Percentiles rank a stretch among this genome's conserved stretches.
Evolutionary conservation across 37 sponge, comb jelly and placozoan genomes (phyloP).

Genomic region (Oscarella lobularis): DNA sequence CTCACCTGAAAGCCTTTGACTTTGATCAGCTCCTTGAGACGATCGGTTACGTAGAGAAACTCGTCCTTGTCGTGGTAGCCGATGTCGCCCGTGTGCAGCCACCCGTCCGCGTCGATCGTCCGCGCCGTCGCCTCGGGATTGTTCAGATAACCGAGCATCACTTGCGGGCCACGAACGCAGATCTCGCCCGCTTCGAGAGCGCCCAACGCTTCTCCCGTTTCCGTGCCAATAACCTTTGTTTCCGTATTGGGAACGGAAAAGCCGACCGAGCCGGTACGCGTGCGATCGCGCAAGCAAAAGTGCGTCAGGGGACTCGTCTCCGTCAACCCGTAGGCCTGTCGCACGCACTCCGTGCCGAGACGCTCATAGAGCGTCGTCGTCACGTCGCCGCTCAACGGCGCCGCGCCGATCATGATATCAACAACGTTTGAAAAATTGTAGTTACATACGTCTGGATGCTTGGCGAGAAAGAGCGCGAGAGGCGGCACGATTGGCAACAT

Average conservation of each 20-base stretch:
- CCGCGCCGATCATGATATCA: conserved; percentile 54
- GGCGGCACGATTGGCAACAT: conserved; percentile 58
- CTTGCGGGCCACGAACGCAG: conserved; percentile 75
- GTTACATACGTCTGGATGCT: conserved; percentile 56
- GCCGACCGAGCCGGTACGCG: conserved; percentile 65
- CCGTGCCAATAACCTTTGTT: conserved; percentile 73
- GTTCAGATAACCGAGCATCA: conserved; percentile 77
- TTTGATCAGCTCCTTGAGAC: conserved; percentile 95
- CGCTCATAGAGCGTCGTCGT: conserved; percentile 45
- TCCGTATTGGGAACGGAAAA: conserved; percentile 37
- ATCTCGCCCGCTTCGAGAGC: conserved; percentile 81
- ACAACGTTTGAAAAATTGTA: conserved; percentile 52
- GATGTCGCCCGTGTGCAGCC: conserved; percentile 93
- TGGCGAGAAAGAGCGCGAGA: conserved; percentile 65
- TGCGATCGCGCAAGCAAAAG: conserved; percentile 47
- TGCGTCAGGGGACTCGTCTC: conserved; percentile 64
- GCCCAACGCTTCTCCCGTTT: conserved; percentile 76
- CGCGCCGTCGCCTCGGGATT: conserved; percentile 69
- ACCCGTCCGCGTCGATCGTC: conserved; percentile 77
- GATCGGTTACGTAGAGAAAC: conserved; percentile 73
- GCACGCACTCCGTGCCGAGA: conserved; percentile 48
- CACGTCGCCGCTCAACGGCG: conserved; percentile 68
- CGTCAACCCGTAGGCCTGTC: conserved; percentile 95
- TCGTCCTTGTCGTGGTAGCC: conserved; percentile 81
- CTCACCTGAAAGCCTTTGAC: no score